Base-by-base conservation (phyloP, 2,113 vertebrate genomes). In the Collichthys lucidus region DNA sequence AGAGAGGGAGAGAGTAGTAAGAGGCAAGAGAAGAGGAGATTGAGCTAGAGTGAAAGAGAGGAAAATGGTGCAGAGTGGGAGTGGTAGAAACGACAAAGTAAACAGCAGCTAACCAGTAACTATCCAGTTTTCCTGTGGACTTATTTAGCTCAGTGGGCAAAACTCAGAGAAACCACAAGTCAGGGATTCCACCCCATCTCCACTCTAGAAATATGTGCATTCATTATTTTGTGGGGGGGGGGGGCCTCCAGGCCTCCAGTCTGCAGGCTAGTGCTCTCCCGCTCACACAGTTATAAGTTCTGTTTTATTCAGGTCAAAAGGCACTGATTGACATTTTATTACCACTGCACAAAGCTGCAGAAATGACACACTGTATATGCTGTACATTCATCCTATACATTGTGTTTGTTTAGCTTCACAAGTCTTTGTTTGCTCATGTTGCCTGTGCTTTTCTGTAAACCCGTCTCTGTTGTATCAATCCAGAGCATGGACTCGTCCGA, bases 401-500 rank as follows among this genome's bases (percentile, higher is more conserved):
- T 44, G 40, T 1, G 44, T 31, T 49, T 1, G 44, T 31, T 49
- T 55, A n/a, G 19, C 53, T 26, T 60, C 7, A 12, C n/a, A 49
- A 31, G 5, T 40, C 5, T 63, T 20, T 19, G 1, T 47, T 35
- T 68, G 1, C 22, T 62, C 29, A 77, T 26, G 29, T 62, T 17
- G 7, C 19, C 50, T 57, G 22, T 65, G 16, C 4, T 53, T 53
- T 26, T 71, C 47, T 62, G 4, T 22, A 26, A 35, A 11, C 11
- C 17, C 4, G 9, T 65, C 15, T 57, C 12, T 65, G 31, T 69
- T 63, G 22, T 5, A 0, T 70, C 11, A 20, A 55, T 68, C 22
- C 95, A 99, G 98, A 99, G 98, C 86, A 99, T 99, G 97, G 98
- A 99, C 90, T 99, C 98, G 0, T 99, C 98, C 0, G 98, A 99